These are phyloP conservation scores for Pyrocephalus nanus DNA, from an alignment of 2,797 vertebrate genomes.

Conservation along the genomic window DNA sequence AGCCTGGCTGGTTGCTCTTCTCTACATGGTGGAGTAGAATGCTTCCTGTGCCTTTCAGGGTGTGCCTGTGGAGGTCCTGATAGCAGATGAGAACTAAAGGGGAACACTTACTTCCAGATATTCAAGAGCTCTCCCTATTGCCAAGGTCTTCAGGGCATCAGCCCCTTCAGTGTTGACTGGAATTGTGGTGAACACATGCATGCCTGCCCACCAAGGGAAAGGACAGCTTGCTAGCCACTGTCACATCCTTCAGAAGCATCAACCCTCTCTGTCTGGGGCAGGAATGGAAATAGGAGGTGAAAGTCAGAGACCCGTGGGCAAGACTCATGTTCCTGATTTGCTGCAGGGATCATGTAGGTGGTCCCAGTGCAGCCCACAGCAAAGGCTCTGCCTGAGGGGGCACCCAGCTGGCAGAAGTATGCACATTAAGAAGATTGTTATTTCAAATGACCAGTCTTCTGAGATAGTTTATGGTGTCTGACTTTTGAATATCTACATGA, in stretches of 20 bases:
- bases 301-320: background rate
- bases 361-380: background rate
- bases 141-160: background rate
- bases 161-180: fast-evolving
- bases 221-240: background rate
- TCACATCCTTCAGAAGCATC: background rate
- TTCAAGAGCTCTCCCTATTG: background rate
- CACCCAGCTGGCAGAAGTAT: background rate
- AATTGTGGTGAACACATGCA: fast-evolving
- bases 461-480: background rate
- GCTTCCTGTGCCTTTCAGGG: background rate
- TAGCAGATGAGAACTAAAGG: background rate
- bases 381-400: background rate
- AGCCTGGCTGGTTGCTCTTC: background rate
- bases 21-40: background rate
- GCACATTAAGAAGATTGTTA: background rate
- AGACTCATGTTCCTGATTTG: background rate
- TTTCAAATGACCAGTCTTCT: background rate
- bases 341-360: background rate
- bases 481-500: background rate
- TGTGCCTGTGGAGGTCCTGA: background rate
- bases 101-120: background rate
- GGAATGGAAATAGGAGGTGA: background rate
- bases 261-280: background rate
- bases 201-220: fast-evolving